Evolutionary conservation across 2,113 vertebrate species (phyloP), one percentile per base, ranked within the genome.

Genomic region (Boulengeromyrus knoepffleri): DNA sequence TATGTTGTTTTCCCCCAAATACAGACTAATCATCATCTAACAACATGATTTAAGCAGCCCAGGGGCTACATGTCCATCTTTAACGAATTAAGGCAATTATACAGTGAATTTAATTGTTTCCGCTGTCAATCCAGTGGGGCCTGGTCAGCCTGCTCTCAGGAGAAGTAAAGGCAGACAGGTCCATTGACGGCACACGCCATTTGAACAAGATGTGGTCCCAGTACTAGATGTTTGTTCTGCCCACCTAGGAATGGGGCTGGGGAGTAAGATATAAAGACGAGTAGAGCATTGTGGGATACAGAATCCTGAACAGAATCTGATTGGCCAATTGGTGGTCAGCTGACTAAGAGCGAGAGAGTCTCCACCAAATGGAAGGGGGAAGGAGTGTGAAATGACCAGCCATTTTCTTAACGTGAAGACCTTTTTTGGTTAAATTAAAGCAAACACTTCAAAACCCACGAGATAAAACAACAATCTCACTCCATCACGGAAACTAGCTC

Each of bases 391-490:
- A 95, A 96, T 96, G 95, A 95, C 89, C 95, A 93, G 95, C 93
- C 90, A 90, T 94, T 93, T 95, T 95, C 96, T 96, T 96, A 96
- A 97, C 95, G 96, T 95, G 95, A 96, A 97, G 96, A 97, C 96
- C 96, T 94, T 94, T 94, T 92, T 95, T 90, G 62, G 62, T 90
- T 86, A 50, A 45, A 92, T 89, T 91, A 91, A 92, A 92, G 90
- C 62, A 88, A 89, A 92, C 92, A 92, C 93, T 94, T 94, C 92
- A 95, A 94, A 93, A n/a, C 92, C 74, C 45, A 83, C 93, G 52
- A 97, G 97, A 98, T 98, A 97, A 97, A 96, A 70, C 96, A 97
- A 96, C 97, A 97, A 97, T 97, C 97, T 97, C 96, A 94, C 66
- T 90, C 95, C 97, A 98, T 98, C 97, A 98, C 97, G 97, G 96